Evolutionary conservation across 2,888 invertebrate species (phyloP), one percentile per base, ranked within the genome.

Genomic region (Ennomos fuscantarius): DNA sequence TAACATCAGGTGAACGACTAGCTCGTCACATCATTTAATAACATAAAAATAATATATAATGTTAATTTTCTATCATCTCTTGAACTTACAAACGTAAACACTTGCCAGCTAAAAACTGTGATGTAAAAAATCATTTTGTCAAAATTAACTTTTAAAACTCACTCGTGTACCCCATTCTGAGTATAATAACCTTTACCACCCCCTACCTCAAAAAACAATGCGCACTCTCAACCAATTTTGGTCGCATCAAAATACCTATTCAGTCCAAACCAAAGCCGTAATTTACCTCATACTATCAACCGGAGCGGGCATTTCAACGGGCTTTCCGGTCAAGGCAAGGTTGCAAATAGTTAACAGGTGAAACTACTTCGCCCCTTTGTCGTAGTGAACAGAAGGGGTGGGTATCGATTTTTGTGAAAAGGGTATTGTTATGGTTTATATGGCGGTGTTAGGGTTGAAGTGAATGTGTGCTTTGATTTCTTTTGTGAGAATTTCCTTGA

Each of bases 251-350:
- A 56, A 47, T 47, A 39, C 51, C 52, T 32, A 47, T 52, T 57
- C 42, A 46, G 41, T 11, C n/a, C 56, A 35, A 56, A 51, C n/a
- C 56, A 35, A 56, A 51, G 47, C 39, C 43, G 31, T 34, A 37
- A 31, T 52, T 57, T 52, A 47, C 46, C 42, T 50, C 52, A 47
- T 60, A 60, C 66, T 58, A 60, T 60, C 55, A 73, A 68, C 55
- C 51, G 49, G 45, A 64, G 51, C 60, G 47, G 66, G 65, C 62
- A 68, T 66, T 69, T 63, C 67, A 62, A 35, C 42, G 48, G 59
- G 61, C 66, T 62, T 70, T 70, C 69, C 73, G 76, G 68, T 64
- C 65, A 66, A 56, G 32, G 64, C 49, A 57, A 52, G 67, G 65
- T 63, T 57, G 58, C 59, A 66, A 67, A 70, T 64, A 62, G 67